These are phyloP conservation scores for Phyllostomus discolor DNA, from an alignment of 2,113 vertebrate genomes.

Conservation along the genomic window DNA sequence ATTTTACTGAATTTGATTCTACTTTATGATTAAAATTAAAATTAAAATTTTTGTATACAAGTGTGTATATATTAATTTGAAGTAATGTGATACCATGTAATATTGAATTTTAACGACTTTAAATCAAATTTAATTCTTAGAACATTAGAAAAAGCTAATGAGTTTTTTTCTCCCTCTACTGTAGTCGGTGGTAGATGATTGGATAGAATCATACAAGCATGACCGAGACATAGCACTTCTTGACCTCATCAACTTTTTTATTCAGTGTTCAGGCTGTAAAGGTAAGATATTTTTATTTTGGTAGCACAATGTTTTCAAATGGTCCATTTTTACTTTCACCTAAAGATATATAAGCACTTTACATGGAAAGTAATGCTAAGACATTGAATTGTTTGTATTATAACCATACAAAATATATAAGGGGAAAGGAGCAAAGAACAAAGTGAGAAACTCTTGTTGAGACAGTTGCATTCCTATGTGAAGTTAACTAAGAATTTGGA, in stretches of 20 bases:
- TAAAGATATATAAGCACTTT: conserved; percentile 21
- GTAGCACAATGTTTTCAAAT: background rate
- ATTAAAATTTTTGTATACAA: background rate
- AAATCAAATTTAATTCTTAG: conserved; percentile 14
- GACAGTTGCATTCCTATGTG: conserved; percentile 2
- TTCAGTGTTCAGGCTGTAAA: conserved; percentile 99
- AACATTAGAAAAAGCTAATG: conserved; percentile 41
- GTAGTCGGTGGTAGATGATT: conserved; percentile 98
- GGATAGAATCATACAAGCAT: conserved; percentile 99
- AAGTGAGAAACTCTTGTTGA: conserved; percentile 4
- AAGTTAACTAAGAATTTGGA: conserved; percentile 20
- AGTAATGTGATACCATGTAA: background rate
- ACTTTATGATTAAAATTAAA: conserved; percentile 23
- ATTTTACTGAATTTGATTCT: conserved; percentile 25
- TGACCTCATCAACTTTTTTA: conserved; percentile 99
- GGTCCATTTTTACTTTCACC: background rate
- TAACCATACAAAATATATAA: background rate
- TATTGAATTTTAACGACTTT: conserved; percentile 3
- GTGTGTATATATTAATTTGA: background rate
- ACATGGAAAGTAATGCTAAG: background rate
- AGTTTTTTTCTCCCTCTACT: conserved; percentile 59
- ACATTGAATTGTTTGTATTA: conserved; percentile 35
- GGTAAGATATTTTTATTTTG: conserved; percentile 81
- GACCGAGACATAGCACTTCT: conserved; percentile 96
- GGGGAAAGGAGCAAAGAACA: conserved; percentile 38